A percentile compares a stretch with the other conserved stretches of the same genome.
Evolutionary conservation across 2,113 vertebrate genomes (phyloP).

Genomic region (Saiga tatarica): DNA sequence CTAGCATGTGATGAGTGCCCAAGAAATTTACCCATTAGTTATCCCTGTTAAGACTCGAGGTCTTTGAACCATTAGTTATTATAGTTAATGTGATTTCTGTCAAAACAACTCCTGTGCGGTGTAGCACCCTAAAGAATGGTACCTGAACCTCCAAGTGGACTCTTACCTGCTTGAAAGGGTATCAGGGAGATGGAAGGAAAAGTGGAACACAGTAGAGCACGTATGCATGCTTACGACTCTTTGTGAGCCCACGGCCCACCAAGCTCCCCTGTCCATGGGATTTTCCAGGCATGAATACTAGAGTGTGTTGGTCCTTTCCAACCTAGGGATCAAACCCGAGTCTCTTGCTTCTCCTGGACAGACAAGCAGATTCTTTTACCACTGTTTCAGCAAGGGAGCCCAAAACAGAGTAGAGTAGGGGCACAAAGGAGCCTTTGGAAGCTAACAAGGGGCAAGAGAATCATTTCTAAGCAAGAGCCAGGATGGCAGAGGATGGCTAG

Average conservation of each 20-base stretch:
- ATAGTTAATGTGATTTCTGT: not conserved
- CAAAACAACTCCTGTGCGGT: not conserved
- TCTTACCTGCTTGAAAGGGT: not conserved
- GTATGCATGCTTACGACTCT: not conserved
- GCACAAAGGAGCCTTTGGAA: not conserved
- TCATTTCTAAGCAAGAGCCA: not conserved
- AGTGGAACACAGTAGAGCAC: not conserved
- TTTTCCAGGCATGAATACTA: not conserved
- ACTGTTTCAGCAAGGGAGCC: not conserved
- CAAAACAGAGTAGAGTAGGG: not conserved
- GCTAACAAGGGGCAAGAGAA: not conserved
- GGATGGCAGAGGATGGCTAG: not conserved
- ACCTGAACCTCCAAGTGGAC: not conserved
- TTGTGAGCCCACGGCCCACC: not conserved
- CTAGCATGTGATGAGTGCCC: not conserved
- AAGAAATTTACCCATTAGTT: not conserved
- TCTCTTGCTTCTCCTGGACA: not conserved
- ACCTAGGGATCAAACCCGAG: not conserved
- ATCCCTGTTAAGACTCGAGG: not conserved
- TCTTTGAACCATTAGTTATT: not conserved
- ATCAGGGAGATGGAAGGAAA: not conserved
- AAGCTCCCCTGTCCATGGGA: not conserved
- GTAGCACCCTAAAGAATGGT: not conserved
- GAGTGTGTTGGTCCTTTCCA: not conserved
- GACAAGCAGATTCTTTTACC: not conserved